Evolutionary conservation across 2,888 invertebrate species (phyloP).

Genomic region (Hanleya hanleyi): DNA sequence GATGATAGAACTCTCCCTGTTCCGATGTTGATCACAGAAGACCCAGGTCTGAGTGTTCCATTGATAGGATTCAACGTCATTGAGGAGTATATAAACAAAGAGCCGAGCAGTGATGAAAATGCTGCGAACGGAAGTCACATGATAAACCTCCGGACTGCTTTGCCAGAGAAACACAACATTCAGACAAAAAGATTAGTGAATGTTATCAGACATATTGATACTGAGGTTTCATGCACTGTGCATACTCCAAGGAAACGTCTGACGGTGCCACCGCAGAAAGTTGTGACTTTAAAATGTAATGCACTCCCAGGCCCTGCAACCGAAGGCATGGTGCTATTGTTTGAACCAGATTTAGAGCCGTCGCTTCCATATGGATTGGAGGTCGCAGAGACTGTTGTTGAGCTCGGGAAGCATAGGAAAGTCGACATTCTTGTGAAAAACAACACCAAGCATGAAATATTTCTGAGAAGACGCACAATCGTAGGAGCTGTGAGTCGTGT

Average conservation of each 20-base stretch:
- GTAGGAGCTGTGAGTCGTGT: not conserved
- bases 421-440: not conserved
- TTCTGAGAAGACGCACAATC: not conserved
- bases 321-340: not conserved
- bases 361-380: not conserved
- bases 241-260: not conserved
- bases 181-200: not conserved
- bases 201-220: not conserved
- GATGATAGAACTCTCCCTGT: not conserved
- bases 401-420: not conserved
- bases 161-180: not conserved
- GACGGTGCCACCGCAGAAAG: not conserved
- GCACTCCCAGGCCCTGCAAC: not conserved
- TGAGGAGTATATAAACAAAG: not conserved
- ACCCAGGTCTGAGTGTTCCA: not conserved
- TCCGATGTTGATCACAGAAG: not conserved
- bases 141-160: not conserved
- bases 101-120: not conserved
- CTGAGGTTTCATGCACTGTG: not conserved
- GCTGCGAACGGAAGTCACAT: not conserved
- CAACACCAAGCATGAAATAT: not conserved
- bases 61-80: not conserved
- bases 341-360: not conserved
- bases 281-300: not conserved
- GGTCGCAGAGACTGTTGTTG: not conserved